These are phyloP conservation scores for Corythucha ciliata DNA, from an alignment of 2,888 invertebrate species.

Conservation along the genomic window DNA sequence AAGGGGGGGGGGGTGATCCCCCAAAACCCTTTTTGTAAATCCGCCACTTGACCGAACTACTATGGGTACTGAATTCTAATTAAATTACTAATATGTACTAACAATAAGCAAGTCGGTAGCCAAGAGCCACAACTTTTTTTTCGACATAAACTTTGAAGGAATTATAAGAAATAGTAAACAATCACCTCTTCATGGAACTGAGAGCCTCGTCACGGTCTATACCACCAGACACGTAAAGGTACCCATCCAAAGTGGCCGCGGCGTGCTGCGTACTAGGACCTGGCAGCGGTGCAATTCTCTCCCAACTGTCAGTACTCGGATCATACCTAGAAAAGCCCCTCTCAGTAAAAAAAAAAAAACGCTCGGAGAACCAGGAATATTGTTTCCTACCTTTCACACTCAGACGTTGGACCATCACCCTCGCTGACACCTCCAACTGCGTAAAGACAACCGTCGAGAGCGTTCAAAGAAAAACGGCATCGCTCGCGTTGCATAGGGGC, in stretches of 20 bases:
- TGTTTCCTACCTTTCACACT: constrained; percentile 26
- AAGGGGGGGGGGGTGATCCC: too few relatives aligned
- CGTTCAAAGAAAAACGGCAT: constrained; percentile 56
- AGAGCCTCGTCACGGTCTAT: constrained; percentile 49
- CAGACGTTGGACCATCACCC: constrained; percentile 43
- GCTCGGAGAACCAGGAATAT: neutral
- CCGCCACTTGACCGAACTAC: too few relatives aligned
- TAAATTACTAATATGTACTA: too few relatives aligned
- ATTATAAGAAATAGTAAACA: neutral
- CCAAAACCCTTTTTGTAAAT: too few relatives aligned
- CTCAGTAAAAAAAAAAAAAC: neutral
- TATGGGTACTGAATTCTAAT: too few relatives aligned
- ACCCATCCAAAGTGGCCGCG: constrained; percentile 43
- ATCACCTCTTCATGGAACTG: constrained; percentile 44
- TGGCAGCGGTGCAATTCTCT: constrained; percentile 47
- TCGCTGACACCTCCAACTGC: constrained; percentile 57
- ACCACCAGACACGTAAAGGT: constrained; percentile 47
- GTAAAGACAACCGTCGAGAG: constrained; percentile 48
- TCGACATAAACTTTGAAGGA: too few relatives aligned
- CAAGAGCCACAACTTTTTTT: too few relatives aligned
- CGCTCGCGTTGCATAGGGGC: constrained; percentile 56
- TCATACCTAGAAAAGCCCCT: constrained; percentile 44
- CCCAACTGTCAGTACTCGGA: constrained; percentile 50
- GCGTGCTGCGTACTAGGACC: constrained; percentile 54
- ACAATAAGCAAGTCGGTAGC: too few relatives aligned